Percentiles rank a stretch among this genome's conserved stretches.
Evolutionary conservation across 2,797 vertebrate species (phyloP).

Genomic region (Pangasius krempfi): DNA sequence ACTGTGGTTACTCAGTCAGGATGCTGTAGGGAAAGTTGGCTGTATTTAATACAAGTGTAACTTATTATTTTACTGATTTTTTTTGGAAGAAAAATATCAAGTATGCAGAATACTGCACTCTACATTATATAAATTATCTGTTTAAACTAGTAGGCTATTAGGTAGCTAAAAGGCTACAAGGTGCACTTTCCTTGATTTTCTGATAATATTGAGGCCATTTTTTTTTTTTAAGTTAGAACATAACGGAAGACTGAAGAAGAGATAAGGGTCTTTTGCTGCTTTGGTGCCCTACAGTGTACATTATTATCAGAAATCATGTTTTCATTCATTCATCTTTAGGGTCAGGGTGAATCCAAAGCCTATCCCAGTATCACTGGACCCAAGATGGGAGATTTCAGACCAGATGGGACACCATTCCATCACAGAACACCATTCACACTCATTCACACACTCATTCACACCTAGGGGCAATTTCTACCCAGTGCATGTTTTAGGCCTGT

Average conservation of each 20-base stretch:
- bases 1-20: not conserved
- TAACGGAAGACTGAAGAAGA: not conserved
- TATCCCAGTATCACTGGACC: not conserved
- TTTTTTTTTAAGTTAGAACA: not conserved
- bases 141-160: not conserved
- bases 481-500: not conserved
- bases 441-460: not conserved
- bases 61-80: not conserved
- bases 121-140: not conserved
- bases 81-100: not conserved
- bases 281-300: not conserved
- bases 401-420: not conserved
- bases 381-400: not conserved
- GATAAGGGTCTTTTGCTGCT: not conserved
- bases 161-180: not conserved
- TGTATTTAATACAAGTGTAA: not conserved
- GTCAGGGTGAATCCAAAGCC: not conserved
- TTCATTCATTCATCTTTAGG: not conserved
- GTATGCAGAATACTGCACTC: not conserved
- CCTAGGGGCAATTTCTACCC: not conserved
- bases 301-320: not conserved
- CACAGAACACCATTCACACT: not conserved
- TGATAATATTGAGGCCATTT: not conserved
- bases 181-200: not conserved
- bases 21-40: not conserved